Percentiles rank a stretch among this genome's conserved stretches.
Conservation (phyloP, 2,797 vertebrate species). For the Amphiprion clarkii region DNA sequence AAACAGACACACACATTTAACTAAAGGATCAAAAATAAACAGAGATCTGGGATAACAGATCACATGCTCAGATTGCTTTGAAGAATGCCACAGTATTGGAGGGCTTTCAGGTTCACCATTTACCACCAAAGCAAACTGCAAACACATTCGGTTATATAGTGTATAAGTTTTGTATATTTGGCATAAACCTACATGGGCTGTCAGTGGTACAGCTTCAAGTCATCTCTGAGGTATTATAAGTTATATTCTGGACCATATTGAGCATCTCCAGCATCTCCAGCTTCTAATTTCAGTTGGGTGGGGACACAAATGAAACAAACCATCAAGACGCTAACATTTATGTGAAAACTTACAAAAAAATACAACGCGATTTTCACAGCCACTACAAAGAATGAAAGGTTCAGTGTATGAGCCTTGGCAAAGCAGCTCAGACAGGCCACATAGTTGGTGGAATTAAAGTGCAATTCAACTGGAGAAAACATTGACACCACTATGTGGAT, state of each 20-base stretch:
- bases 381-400: slow-evolving; percentile 28
- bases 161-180: slow-evolving; percentile 14
- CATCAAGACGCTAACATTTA: slow-evolving; percentile 21
- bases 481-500: slow-evolving; percentile 54
- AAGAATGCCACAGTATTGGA: slow-evolving; percentile 29
- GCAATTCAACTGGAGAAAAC: slow-evolving; percentile 48
- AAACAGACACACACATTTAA: slow-evolving; percentile 8
- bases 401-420: slow-evolving; percentile 15
- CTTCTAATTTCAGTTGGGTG: slow-evolving; percentile 39
- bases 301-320: slow-evolving; percentile 42
- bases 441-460: slow-evolving; percentile 73
- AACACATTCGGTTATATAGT: slow-evolving; percentile 3
- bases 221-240: slow-evolving; percentile 3
- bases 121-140: slow-evolving; percentile 30
- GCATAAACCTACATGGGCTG: slow-evolving; percentile 3
- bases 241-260: slow-evolving; percentile 3
- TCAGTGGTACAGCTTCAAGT: not conserved
- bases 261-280: slow-evolving; percentile 15
- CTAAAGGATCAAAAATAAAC: slow-evolving; percentile 43
- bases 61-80: slow-evolving; percentile 30
- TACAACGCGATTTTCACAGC: slow-evolving; percentile 21
- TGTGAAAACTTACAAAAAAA: slow-evolving; percentile 22
- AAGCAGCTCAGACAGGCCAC: slow-evolving; percentile 68
- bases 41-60: slow-evolving; percentile 41
- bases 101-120: slow-evolving; percentile 24